Percentiles rank a stretch among this genome's conserved stretches.
phyloP scores from a whole-genome alignment of 2,113 vertebrate genomes.

The Riparia riparia region DNA sequence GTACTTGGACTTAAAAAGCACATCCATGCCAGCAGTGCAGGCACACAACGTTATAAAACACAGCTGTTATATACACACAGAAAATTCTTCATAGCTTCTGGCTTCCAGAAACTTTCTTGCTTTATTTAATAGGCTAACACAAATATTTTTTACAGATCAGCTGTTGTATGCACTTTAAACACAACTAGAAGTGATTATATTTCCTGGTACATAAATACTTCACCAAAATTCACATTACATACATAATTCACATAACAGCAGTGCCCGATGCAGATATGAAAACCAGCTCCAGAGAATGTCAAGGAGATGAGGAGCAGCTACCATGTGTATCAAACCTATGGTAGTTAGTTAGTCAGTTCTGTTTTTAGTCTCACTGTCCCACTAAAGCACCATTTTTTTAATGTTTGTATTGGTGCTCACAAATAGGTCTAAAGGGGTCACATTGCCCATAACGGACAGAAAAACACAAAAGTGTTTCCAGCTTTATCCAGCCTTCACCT shows the following conservation, averaged over 20 bases:
- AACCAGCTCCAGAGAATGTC: neutral
- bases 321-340: neutral
- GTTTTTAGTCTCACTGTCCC: neutral
- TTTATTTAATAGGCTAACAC: neutral
- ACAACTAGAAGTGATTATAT: neutral
- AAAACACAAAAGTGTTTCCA: neutral
- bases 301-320: neutral
- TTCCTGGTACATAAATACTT: neutral
- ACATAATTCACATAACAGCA: neutral
- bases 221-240: neutral
- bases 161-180: neutral
- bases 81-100: neutral
- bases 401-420: neutral
- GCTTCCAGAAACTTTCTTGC: neutral
- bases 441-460: neutral
- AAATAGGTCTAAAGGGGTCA: neutral
- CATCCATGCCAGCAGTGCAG: neutral
- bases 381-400: neutral
- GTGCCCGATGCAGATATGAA: neutral
- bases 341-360: neutral
- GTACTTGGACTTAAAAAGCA: neutral
- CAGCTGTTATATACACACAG: neutral
- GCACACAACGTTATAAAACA: neutral
- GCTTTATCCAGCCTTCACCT: neutral
- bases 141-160: neutral